Evolutionary conservation across 2,888 invertebrate species (phyloP).

Genomic region (Lutraria lutraria): DNA sequence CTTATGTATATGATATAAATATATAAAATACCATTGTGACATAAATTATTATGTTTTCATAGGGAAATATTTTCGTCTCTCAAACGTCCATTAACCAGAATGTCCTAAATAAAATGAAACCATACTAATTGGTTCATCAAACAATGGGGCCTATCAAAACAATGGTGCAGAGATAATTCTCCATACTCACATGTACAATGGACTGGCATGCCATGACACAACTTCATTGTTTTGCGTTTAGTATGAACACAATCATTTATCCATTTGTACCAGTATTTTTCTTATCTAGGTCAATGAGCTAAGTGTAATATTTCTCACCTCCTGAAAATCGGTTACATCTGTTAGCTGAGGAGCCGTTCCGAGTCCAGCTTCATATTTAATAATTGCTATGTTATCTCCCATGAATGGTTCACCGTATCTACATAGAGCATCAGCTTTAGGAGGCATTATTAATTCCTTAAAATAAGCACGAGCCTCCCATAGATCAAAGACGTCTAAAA

Average conservation of each 20-base stretch:
- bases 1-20: background rate
- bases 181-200: background rate
- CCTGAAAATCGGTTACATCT: constrained; percentile 64
- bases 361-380: constrained; percentile 75
- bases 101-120: background rate
- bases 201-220: background rate
- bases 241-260: background rate
- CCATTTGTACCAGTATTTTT: background rate
- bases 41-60: too few relatives aligned
- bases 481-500: constrained; percentile 58
- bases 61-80: background rate
- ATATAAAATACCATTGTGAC: background rate
- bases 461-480: constrained; percentile 69
- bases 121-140: background rate
- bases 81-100: background rate
- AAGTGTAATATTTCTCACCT: constrained; percentile 54
- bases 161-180: background rate
- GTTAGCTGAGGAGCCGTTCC: constrained; percentile 56
- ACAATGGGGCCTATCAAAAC: background rate
- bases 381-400: constrained; percentile 73
- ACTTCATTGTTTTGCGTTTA: background rate
- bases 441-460: constrained; percentile 70
- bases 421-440: constrained; percentile 64
- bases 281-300: background rate
- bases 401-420: constrained; percentile 75